phyloP scores from a whole-genome alignment of 2,113 vertebrate genomes.

The Malaclemys terrapin region DNA sequence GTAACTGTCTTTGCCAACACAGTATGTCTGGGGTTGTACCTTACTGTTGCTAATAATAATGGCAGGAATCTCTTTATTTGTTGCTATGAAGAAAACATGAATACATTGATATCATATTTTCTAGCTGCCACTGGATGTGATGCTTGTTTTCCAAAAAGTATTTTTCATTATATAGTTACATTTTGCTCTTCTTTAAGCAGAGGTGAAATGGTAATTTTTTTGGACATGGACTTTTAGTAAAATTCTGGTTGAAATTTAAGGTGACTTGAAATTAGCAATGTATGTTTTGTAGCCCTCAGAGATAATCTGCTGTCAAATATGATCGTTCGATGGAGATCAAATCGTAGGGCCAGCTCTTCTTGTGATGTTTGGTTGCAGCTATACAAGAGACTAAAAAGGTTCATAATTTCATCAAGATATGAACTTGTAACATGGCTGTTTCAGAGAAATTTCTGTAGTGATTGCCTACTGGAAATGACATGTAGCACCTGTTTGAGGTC shows the following conservation, averaged over 20 bases:
- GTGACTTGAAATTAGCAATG: rapidly evolving
- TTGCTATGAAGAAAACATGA: neutral
- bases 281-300: neutral
- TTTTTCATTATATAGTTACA: neutral
- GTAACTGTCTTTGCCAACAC: neutral
- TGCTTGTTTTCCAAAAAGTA: rapidly evolving
- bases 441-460: neutral
- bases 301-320: rapidly evolving
- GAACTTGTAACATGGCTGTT: neutral
- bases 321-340: neutral
- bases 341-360: neutral
- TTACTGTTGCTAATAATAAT: neutral
- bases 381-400: neutral
- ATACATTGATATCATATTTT: neutral
- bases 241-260: neutral
- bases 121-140: neutral
- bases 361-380: rapidly evolving
- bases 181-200: neutral
- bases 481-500: neutral
- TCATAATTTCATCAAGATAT: neutral
- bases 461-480: neutral
- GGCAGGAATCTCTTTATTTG: neutral
- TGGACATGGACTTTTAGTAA: neutral
- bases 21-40: too few species aligned
- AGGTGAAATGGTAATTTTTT: neutral